Conservation (phyloP, 2,113 vertebrate genomes). For the Arothron firmamentum region DNA sequence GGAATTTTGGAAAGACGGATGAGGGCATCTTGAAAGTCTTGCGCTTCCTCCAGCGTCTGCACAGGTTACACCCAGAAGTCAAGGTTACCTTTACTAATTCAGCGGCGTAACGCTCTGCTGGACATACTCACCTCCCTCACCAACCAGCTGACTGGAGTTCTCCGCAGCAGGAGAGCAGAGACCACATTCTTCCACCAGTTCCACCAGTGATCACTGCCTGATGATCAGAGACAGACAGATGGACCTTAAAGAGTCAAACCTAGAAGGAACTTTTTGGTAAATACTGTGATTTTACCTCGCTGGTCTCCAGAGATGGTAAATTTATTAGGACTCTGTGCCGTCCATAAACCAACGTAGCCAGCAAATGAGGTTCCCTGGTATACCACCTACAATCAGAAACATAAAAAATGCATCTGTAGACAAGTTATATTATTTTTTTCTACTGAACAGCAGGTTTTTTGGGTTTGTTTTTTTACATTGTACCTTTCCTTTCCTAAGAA, state of each 20-base stretch:
- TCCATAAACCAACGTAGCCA: constrained; percentile 93
- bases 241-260: no score
- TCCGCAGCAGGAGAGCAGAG: constrained; percentile 78
- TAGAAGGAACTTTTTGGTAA: background rate
- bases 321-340: constrained; percentile 86
- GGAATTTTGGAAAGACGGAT: constrained; percentile 78
- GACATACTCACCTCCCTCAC: constrained; percentile 80
- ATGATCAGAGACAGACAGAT: constrained; percentile 6
- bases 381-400: constrained; percentile 64
- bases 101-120: background rate
- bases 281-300: constrained; percentile 71
- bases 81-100: constrained; percentile 11
- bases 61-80: background rate
- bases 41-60: constrained; percentile 75
- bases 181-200: constrained; percentile 90
- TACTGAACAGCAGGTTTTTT: background rate
- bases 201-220: constrained; percentile 81
- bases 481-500: constrained; percentile 81
- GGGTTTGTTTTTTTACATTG: background rate
- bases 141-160: constrained; percentile 87
- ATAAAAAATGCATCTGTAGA: background rate
- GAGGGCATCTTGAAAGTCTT: constrained; percentile 82
- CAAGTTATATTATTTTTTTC: background rate
- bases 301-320: constrained; percentile 88
- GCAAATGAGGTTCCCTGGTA: constrained; percentile 89